Conservation (phyloP, 2,888 invertebrate genomes). For the Acleris holmiana region DNA sequence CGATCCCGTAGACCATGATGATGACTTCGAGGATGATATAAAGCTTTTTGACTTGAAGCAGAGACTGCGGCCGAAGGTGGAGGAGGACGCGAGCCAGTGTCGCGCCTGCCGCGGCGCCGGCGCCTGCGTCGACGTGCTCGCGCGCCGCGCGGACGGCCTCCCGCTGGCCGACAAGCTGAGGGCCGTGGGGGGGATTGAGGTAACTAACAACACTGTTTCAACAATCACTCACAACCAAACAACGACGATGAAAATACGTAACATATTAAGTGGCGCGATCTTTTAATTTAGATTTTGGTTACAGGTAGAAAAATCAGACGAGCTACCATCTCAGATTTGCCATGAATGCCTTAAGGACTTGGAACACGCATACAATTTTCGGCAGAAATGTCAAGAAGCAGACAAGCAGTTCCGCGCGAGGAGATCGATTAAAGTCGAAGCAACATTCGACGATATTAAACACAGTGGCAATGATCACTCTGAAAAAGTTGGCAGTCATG, state of each 20-base stretch:
- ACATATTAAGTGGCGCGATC: background rate
- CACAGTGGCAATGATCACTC: conserved; percentile 38
- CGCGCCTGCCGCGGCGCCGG: conserved; percentile 64
- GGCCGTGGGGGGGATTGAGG: conserved; percentile 68
- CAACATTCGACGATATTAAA: conserved; percentile 43
- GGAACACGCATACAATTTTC: conserved; percentile 75
- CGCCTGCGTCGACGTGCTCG: conserved; percentile 63
- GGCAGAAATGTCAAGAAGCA: conserved; percentile 72
- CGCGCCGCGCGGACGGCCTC: conserved; percentile 60
- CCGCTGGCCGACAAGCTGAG: conserved; percentile 66
- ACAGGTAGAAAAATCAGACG: conserved; percentile 71
- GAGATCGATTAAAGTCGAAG: conserved; percentile 61
- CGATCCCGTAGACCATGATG: conserved; percentile 49
- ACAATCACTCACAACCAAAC: too few species aligned
- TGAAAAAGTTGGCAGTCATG: conserved; percentile 40
- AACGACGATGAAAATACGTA: background rate
- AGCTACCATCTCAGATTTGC: conserved; percentile 71
- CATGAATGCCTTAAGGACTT: conserved; percentile 67
- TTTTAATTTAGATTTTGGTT: conserved; percentile 42
- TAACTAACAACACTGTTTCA: conserved; percentile 40
- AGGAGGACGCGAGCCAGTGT: conserved; percentile 48
- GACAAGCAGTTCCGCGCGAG: conserved; percentile 60
- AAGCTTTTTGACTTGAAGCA: conserved; percentile 72
- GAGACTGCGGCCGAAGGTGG: conserved; percentile 47
- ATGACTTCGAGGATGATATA: conserved; percentile 72